Evolutionary conservation across 2,888 invertebrate genomes (phyloP), one percentile per base, ranked within the genome.

Genomic region (Pteria penguin): DNA sequence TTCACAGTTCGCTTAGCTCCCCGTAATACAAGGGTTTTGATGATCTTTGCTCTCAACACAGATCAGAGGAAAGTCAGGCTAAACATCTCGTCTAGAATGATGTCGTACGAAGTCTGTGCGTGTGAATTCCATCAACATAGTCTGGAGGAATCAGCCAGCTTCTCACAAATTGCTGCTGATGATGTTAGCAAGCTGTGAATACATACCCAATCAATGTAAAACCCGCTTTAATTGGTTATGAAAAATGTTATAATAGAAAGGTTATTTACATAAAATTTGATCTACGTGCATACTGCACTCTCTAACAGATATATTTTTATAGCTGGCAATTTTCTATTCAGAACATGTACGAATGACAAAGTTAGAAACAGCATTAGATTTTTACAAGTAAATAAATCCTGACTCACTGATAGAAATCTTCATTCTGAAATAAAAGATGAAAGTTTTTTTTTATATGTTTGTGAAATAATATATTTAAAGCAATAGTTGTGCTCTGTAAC

Each of bases 21-120:
- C 32, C 68, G 68, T 68, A 68, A 68, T 68, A 68, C 68, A 68
- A 68, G 55, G 57, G 55, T 52, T 57, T 68, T 68, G 68, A 68
- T 68, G 68, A 57, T 31, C 52, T 67, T 57, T 68, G 18, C 45
- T 18, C 45, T 18, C 11, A 45, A 45, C 45, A 45, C 18, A 45
- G 45, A 45, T 45, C 45, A 45, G 45, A 45, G 45, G 18, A 45
- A 45, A 45, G 8, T 45, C 45, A 18, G 45, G 45, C 45, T 18
- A 45, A 45, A 45, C 45, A 45, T 14, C 45, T 45, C 45, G 45
- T 45, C 45, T 45, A 18, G 18, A 45, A 45, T 45, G 45, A 45
- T 18, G 45, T 45, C 45, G 45, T 45, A 45, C 11, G 45, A 14
- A 45, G 45, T 14, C 11, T 18, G 45, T 45, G 45, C 18, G 45